Conservation (phyloP, 2,113 vertebrate species). For the Equus quagga region DNA sequence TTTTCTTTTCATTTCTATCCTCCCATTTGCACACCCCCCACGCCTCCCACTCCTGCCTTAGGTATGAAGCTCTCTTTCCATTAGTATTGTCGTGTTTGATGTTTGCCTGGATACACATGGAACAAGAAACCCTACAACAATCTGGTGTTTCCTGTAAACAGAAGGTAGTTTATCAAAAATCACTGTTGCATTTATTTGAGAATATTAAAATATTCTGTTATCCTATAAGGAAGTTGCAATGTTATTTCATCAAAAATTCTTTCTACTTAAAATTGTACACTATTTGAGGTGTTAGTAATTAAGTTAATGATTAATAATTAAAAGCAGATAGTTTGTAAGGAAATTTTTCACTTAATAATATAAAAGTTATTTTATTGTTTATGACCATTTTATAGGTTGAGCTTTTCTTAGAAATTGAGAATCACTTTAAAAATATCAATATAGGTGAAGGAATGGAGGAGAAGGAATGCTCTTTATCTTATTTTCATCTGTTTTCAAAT, state of each 20-base stretch:
- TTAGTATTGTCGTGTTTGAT: slow-evolving; percentile 93
- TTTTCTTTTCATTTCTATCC: neutral
- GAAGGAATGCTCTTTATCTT: neutral
- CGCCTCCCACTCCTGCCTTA: slow-evolving; percentile 62
- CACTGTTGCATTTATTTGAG: neutral
- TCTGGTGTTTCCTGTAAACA: slow-evolving; percentile 87
- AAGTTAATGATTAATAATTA: slow-evolving; percentile 30
- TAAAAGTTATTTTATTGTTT: slow-evolving; percentile 35
- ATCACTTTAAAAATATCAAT: neutral
- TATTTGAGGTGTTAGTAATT: neutral
- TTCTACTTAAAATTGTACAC: slow-evolving; percentile 9
- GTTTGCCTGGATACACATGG: slow-evolving; percentile 96
- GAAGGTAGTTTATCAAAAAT: slow-evolving; percentile 89
- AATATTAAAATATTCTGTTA: neutral
- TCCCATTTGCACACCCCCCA: neutral
- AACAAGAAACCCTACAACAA: slow-evolving; percentile 92
- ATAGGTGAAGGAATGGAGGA: neutral
- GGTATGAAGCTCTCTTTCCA: slow-evolving; percentile 97
- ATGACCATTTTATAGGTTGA: neutral
- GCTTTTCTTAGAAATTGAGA: slow-evolving; percentile 47
- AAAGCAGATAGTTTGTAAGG: slow-evolving; percentile 23
- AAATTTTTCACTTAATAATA: slow-evolving; percentile 1
- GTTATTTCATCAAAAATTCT: neutral
- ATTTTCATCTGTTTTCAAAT: neutral
- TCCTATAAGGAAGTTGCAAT: neutral